Base-by-base conservation (phyloP, 2,888 invertebrate species). In the Plebejus argus region DNA sequence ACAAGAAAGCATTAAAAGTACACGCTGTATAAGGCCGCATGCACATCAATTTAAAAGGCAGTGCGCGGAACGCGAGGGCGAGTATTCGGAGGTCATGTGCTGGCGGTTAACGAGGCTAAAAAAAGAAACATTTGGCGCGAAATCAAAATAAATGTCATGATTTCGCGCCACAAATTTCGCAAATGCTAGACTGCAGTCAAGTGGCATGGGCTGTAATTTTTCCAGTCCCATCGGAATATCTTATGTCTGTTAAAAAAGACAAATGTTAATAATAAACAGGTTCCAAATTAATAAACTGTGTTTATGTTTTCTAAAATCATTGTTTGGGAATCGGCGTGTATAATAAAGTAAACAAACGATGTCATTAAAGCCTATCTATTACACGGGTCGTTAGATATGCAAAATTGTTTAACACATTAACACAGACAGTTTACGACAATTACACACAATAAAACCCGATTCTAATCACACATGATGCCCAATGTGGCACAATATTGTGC, bases 31-130 rank as follows among this genome's bases (percentile, higher is more conserved):
- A 82, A 72, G 10, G 58, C 15, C 83, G 87, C 91, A 91, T 92
- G 91, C 91, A 91, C 93, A 94, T 94, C 93, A 93, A 93, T 94
- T 94, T 93, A 89, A 87, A 87, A 90, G 83, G 88, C 93, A 92
- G 87, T 84, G 88, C 86, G 90, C 91, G 93, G 93, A 93, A 94
- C 93, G 85, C 83, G 85, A 84, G 88, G 87, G 88, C 85, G 85
- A 84, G 83, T 88, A 87, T 90, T 90, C 88, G 90, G 91, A 92
- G 92, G 91, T 91, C 91, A 91, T 80, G 81, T 79, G 82, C 80
- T 70, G 71, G 78, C 77, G 78, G 78, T 76, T 82, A 82, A 81
- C 82, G 80, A 81, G 81, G 77, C 80, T 80, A 80, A 78, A 79
- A 81, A 78, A 78, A 77, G 76, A 78, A 77, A 49, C 45, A 70